Base-by-base conservation (phyloP, 92 coral and sea anemone genomes). In the Muricea muricata region DNA sequence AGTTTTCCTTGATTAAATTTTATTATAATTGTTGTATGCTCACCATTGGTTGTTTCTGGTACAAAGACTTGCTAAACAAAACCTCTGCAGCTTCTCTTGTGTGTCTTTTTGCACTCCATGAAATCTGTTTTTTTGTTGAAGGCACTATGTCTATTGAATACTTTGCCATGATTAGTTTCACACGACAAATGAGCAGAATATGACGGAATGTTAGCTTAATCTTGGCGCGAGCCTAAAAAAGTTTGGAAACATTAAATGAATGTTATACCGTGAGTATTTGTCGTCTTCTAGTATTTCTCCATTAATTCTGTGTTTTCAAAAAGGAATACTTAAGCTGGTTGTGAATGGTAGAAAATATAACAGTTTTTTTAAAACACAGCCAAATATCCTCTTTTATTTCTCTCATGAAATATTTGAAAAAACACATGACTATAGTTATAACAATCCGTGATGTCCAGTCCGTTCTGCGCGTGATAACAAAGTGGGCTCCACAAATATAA, bases 41-140 rank as follows among this genome's bases (percentile, higher is more conserved):
- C 66, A 97, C 99, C 88, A 96, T 92, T 55, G 89, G 87, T 76
- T 96, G 92, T 87, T 84, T 93, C 84, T 87, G 91, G 76, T 92
- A 97, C 58, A 90, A 80, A 0, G 98, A 73, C 81, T 92, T 97
- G 74, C 93, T 97, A 79, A 97, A 97, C 40, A 97, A 67, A 23
- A 97, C 94, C 66, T 97, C 98, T 65, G 90, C 93, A 41, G 93
- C 93, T 32, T 94, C 99, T 23, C 89, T 73, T 39, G 89, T 77
- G 79, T 93, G 94, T 32, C 92, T 87, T 60, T 90, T 84, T 18
- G 89, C 88, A 21, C 90, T 75, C 93, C 97, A 97, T 0, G 98
- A 94, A 39, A 80, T 87, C 83, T 97, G 98, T n/a, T 93, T 89
- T 24, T 93, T 97, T 46, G 99, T 97, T 81, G 82, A 85, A 17